phyloP scores from a whole-genome alignment of 1,140 invertebrate genomes.

The Riptortus pedestris region DNA sequence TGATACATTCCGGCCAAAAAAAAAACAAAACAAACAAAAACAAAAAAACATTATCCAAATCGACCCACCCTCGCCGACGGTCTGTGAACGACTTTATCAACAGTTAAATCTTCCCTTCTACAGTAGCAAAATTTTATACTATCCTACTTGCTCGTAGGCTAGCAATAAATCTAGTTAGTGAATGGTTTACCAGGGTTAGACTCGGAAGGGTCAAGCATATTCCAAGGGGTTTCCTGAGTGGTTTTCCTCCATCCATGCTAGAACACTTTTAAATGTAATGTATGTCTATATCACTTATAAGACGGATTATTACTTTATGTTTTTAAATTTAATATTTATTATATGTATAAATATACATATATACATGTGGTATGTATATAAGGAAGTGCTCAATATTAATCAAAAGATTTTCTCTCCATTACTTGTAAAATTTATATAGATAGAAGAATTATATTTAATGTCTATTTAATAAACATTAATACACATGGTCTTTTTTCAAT shows the following conservation, averaged over 20 bases:
- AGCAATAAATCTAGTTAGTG: conserved; percentile 28
- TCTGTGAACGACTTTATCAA: conserved; percentile 8
- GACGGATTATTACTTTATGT: neutral
- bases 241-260: conserved; percentile 23
- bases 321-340: neutral
- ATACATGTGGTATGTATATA: neutral
- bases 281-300: neutral
- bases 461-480: neutral
- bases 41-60: too few relatives aligned
- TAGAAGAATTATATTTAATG: neutral
- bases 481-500: neutral
- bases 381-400: conserved; percentile 2
- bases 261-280: neutral
- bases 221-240: conserved; percentile 23
- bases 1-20: conserved; percentile 7
- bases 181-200: conserved; percentile 28
- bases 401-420: neutral
- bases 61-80: conserved; percentile 9
- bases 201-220: conserved; percentile 25
- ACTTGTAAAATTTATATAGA: neutral
- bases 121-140: conserved; percentile 27
- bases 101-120: neutral
- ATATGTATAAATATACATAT: neutral
- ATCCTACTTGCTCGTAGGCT: conserved; percentile 28
- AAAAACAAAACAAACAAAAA: too few relatives aligned